Base-by-base conservation (phyloP, 2,888 invertebrate species). In the Tupiocoris notatus region DNA sequence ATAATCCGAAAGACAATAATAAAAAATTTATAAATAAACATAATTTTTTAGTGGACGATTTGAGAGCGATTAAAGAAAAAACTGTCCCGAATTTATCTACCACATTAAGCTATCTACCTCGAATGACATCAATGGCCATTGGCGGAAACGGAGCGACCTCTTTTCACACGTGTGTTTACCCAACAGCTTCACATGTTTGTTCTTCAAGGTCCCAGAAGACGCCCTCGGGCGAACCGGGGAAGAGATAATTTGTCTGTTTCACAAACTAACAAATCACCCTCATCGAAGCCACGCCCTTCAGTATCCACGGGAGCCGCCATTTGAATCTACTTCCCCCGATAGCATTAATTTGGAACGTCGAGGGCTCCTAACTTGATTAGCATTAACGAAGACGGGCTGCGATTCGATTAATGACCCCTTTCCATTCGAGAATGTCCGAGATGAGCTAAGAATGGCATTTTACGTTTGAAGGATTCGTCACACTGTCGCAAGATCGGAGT, bases 251-350 rank as follows among this genome's bases (percentile, higher is more conserved):
- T 39, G 66, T 66, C 66, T 39, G 39, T 39, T 66, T 39, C 66
- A 66, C 66, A 66, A 66, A 66, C 66, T 20, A 66, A 64, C 66
- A 66, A 66, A 66, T 66, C 66, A 39, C 17, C 39, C 17, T 6
- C 56, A n/a, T 16, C n/a, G 66, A 18, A 39, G 25, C 54, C 66
- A 39, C 54, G 54, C 54, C 66, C 66, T 16, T 66, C n/a, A 17
- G 39, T 3, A 12, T 20, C 66, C 54, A 7, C 24, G 18, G 66
- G 12, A 39, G n/a, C 66, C 66, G 66, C 66, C 66, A 54, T 54
- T 54, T 39, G 39, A 39, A 39, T 39, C 39, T n/a, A n/a, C n/a
- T 12, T 12, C 39, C 39, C 39, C 39, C 12, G 39, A 39, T 39
- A 39, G 39, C 39, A 39, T 39, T 39, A 39, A 39, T 39, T 39